Base-by-base conservation (phyloP, 2,797 vertebrate genomes). In the Protonibea diacanthus region DNA sequence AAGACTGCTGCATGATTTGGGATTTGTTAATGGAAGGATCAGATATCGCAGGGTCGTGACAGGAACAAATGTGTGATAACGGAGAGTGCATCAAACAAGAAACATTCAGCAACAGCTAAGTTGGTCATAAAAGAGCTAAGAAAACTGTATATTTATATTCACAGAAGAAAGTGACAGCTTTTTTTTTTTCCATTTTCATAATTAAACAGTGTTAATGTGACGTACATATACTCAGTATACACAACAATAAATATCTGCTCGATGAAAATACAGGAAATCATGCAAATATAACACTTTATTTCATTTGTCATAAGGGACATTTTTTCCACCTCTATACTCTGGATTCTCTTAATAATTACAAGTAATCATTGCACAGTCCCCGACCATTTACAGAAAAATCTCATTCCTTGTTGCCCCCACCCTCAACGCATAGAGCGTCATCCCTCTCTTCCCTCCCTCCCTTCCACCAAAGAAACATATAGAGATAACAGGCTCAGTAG, bases 211-310 rank as follows among this genome's bases (percentile, higher is more conserved):
- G 74, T 83, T 90, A 88, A 90, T 81, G 84, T 79, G 85, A 94
- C 74, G 63, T 89, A 94, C 90, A 94, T 91, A 75, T 89, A 95
- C 88, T 93, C 84, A 91, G 71, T 85, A 83, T 89, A 94, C 91
- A 95, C 92, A 92, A 91, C 88, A 70, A 92, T 91, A 92, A 85
- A 93, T 86, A 92, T 94, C 85, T 93, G 90, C 87, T 92, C 65
- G 67, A 94, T 91, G 94, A 94, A 95, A 95, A 95, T 95, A 95
- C 95, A 94, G 92, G 90, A 91, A 94, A 90, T 96, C 95, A 96
- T 96, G 95, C 95, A 96, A 95, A 95, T 95, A 96, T 95, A 95
- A 95, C 95, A 95, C 93, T 95, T 95, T 95, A 92, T 94, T 95
- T 94, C 71, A 90, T 90, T 92, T 94, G 81, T 92, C 86, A 81